phyloP scores from a whole-genome alignment of 2,113 vertebrate genomes.

The Dicaeum eximium region DNA sequence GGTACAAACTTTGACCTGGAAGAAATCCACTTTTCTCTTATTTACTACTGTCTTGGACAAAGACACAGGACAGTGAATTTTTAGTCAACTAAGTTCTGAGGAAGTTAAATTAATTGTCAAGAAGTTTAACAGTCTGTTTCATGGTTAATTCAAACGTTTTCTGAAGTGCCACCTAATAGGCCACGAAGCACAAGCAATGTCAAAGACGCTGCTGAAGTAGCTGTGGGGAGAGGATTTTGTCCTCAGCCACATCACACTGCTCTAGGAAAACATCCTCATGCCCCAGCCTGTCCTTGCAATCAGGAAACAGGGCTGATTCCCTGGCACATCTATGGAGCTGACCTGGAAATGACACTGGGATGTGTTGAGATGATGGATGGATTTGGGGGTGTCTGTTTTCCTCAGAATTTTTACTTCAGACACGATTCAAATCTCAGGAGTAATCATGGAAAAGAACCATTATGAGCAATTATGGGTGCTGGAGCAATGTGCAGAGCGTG shows the following conservation, averaged over 20 bases:
- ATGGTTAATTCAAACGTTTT: not conserved
- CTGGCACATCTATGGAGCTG: fast-evolving
- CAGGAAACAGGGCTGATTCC: not conserved
- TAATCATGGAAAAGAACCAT: not conserved
- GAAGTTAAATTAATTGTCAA: not conserved
- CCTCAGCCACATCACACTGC: not conserved
- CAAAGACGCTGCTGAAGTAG: not conserved
- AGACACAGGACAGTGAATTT: not conserved
- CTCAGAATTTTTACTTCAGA: not conserved
- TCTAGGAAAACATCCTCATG: not conserved
- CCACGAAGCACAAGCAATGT: not conserved
- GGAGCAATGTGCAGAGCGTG: not conserved
- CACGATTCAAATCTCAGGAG: fast-evolving
- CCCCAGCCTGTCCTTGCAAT: not conserved
- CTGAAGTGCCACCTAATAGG: not conserved
- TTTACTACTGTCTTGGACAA: not conserved
- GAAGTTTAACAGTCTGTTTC: not conserved
- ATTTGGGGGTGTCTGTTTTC: not conserved
- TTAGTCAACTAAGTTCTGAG: not conserved
- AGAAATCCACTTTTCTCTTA: not conserved
- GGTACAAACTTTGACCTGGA: not conserved
- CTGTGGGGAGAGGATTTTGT: not conserved
- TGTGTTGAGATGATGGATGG: not conserved
- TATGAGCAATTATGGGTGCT: not conserved
- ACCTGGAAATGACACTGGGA: not conserved